Evolutionary conservation across 2,113 vertebrate species (phyloP), one percentile per base, ranked within the genome.

Genomic region (Abramis brama): DNA sequence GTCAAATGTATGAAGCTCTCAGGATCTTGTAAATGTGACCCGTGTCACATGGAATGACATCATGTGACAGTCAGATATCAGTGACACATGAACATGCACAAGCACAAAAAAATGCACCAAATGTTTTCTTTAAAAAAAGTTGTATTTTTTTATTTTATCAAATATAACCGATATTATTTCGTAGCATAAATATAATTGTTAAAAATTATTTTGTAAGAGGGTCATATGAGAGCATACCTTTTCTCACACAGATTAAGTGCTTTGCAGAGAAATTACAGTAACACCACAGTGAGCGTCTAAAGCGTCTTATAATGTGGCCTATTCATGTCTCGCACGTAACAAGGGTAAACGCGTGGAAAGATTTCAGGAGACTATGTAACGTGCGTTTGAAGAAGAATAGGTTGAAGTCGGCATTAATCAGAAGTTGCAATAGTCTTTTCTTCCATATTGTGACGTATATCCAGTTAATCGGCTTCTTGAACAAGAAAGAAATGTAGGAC

Each of bases 51-150:
- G 12, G 19, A 50, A 33, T 70, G 33, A 68, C 23, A 36, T 79
- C 84, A 50, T 52, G 60, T 33, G 62, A 59, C 15, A 21, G 68
- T 66, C 27, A 66, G 45, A 52, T 79, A 43, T 57, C 52, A n/a
- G 25, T 30, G 13, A 30, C 45, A 55, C 17, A 57, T 21, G 55
- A 2, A 21, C 17, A 39, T 70, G 17, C 25, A 76, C 47, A 9
- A 30, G n/a, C n/a, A n/a, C n/a, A n/a, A n/a, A 50, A 43, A 27
- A 27, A 0, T 15, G 2, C 12, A 47, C 21, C 19, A 36, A 36
- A n/a, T 79, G 33, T 60, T 79, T 60, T 62, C 43, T 75, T 23
- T 39, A 71, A 39, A 43, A 62, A 71, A 39, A 10, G 33, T 43
- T 43, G 50, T 4, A 8, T 43, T 79, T 55, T 55, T 39, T 25